These are phyloP conservation scores for Donacobius atricapilla DNA, from an alignment of 2,113 vertebrate genomes.

Conservation along the genomic window DNA sequence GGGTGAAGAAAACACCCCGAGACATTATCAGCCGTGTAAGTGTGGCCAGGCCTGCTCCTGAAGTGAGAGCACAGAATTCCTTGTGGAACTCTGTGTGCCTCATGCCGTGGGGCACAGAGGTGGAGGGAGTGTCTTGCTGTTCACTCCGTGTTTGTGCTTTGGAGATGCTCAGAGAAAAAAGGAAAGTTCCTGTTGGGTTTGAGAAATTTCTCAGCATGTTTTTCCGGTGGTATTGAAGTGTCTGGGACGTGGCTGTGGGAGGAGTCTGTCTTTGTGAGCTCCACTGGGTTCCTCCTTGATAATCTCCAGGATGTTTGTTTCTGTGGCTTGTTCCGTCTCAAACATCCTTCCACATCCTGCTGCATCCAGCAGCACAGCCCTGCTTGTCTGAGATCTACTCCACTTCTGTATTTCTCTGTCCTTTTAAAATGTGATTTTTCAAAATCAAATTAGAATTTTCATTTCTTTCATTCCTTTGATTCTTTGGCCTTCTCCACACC, in stretches of 20 bases:
- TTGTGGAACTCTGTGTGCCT: fast-evolving
- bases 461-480: background rate
- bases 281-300: fast-evolving
- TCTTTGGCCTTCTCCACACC: background rate
- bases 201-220: background rate
- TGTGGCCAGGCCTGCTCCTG: background rate
- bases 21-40: fast-evolving
- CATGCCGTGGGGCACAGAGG: background rate
- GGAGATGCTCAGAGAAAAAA: background rate
- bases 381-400: background rate
- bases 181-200: background rate
- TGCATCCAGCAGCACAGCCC: background rate
- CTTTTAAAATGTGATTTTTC: background rate
- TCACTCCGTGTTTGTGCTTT: fast-evolving
- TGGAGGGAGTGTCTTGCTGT: fast-evolving
- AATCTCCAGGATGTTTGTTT: background rate
- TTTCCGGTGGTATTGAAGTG: fast-evolving
- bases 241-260: background rate
- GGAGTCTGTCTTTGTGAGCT: background rate
- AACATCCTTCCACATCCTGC: background rate
- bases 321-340: background rate
- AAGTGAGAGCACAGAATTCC: background rate
- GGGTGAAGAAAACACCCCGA: background rate
- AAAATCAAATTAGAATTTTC: background rate
- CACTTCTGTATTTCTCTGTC: background rate